Conservation (phyloP, 2,113 vertebrate species). For the Pelodiscus sinensis region DNA sequence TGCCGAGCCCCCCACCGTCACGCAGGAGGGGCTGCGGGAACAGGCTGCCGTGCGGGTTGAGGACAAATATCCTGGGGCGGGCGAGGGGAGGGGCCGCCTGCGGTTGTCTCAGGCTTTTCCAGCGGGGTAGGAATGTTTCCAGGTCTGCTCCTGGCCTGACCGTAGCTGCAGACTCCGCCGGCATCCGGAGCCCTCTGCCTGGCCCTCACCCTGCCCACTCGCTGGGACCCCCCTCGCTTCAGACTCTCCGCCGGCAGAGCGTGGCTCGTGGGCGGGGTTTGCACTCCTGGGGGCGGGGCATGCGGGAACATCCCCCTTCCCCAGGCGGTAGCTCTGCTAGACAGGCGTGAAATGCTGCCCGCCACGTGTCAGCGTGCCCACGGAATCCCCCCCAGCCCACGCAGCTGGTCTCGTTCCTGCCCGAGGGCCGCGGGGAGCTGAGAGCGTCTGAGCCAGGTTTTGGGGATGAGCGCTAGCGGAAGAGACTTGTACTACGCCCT, state of each 20-base stretch:
- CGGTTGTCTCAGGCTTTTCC: not conserved
- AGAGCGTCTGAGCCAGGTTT: not conserved
- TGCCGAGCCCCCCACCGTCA: not conserved
- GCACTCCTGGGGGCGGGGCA: not conserved
- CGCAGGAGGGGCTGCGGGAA: no score
- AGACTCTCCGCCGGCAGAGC: not conserved
- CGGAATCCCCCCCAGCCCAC: not conserved
- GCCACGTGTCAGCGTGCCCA: not conserved
- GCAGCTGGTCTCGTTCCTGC: not conserved
- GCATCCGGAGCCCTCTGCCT: not conserved
- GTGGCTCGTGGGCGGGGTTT: not conserved
- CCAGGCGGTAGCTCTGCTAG: not conserved
- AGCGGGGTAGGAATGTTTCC: not conserved
- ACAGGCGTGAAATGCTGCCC: not conserved
- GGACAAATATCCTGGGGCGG: not conserved
- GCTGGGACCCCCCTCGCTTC: no score
- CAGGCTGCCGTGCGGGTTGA: not conserved
- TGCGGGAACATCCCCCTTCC: not conserved
- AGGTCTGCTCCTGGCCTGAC: not conserved
- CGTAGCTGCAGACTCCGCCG: not conserved
- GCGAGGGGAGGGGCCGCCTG: not conserved
- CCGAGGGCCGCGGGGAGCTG: not conserved
- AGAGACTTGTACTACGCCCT: not conserved
- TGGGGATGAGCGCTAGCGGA: not conserved
- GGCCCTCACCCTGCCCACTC: fast-evolving